These are phyloP conservation scores for Lophochroa leadbeateri DNA, from an alignment of 2,113 vertebrate species.

Conservation along the genomic window DNA sequence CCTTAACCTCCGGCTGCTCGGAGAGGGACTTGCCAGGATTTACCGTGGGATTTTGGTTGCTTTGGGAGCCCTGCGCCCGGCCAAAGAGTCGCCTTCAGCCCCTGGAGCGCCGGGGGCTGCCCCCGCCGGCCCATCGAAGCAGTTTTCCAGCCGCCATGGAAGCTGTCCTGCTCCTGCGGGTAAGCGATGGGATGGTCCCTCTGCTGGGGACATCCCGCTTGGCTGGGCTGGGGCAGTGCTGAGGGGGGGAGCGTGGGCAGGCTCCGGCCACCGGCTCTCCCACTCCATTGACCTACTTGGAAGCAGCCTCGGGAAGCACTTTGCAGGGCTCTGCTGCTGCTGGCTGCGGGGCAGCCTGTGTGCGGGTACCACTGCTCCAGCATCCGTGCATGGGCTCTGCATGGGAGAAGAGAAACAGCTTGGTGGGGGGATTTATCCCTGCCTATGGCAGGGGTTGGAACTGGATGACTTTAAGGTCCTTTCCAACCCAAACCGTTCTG, in stretches of 20 bases:
- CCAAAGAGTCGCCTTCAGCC: neutral
- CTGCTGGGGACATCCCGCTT: accelerated
- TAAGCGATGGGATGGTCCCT: neutral
- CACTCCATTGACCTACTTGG: conserved; percentile 11
- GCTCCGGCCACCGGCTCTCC: neutral
- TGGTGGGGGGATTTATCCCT: neutral
- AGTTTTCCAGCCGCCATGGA: neutral
- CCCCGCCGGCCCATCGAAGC: neutral
- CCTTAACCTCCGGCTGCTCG: neutral
- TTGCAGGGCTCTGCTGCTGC: neutral
- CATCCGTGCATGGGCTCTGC: neutral
- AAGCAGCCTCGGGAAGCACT: neutral
- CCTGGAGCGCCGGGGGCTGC: neutral
- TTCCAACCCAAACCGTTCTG: neutral
- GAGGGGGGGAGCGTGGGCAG: neutral
- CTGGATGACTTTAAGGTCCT: neutral
- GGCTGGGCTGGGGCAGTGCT: neutral
- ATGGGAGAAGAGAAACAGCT: neutral
- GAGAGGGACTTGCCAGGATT: conserved; percentile 34
- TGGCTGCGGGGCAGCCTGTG: neutral
- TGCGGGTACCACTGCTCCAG: neutral
- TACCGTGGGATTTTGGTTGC: conserved; percentile 36
- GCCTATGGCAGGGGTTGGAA: neutral
- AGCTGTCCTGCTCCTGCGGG: neutral
- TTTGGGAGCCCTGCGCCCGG: neutral